Conservation (phyloP, 2,888 invertebrate species). For the Pristionchus maxplancki region DNA sequence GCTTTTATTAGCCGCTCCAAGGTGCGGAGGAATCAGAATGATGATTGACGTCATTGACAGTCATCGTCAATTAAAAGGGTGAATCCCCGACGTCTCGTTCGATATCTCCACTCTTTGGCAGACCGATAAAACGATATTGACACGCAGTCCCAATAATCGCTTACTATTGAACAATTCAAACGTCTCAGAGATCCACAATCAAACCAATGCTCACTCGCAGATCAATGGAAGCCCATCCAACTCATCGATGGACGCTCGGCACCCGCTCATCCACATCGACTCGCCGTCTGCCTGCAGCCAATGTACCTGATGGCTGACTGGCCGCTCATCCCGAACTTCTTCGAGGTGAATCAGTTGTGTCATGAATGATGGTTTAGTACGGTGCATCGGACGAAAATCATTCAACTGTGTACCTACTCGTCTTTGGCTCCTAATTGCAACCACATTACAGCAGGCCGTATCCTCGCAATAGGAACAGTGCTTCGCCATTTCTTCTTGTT, state of each 20-base stretch:
- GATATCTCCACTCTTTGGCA: no score
- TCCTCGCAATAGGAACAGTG: no score
- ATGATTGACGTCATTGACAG: conserved; percentile 8
- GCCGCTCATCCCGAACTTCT: conserved; percentile 52
- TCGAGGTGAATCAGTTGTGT: conserved; percentile 17
- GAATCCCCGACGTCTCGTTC: no score
- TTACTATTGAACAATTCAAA: neutral
- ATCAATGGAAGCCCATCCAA: conserved; percentile 18
- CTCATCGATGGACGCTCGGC: conserved; percentile 36
- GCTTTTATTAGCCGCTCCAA: neutral
- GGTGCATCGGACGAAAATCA: neutral
- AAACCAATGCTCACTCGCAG: neutral
- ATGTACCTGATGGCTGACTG: conserved; percentile 53
- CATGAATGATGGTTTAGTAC: no score
- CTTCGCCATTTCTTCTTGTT: neutral
- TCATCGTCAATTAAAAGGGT: neutral
- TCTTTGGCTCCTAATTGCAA: neutral
- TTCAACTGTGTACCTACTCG: accelerated
- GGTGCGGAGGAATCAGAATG: neutral
- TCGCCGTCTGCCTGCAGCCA: conserved; percentile 54
- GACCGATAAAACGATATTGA: neutral
- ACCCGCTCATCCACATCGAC: conserved; percentile 2
- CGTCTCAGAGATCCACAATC: neutral
- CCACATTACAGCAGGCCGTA: neutral
- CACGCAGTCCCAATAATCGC: neutral